Base-by-base conservation (phyloP, 2,797 vertebrate species). In the Garrulus glandarius region DNA sequence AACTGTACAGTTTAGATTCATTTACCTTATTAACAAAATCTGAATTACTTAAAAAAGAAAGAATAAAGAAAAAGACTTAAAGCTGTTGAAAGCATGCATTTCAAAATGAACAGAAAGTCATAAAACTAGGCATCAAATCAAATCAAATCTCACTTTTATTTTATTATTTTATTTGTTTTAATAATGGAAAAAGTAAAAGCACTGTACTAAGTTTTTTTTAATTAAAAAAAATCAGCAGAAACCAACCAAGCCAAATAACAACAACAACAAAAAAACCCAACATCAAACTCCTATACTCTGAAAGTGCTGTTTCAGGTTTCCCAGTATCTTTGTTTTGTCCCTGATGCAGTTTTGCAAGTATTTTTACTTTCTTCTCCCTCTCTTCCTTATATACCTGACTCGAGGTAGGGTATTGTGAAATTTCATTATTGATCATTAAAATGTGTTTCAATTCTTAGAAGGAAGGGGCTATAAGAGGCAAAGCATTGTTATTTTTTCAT, bases 231-330 rank as follows among this genome's bases (percentile, higher is more conserved):
- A 12, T 5, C 26, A 19, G 2, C 8, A 46, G 61, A 39, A 41
- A 8, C 1, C 26, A 68, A 55, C 6, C 11, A 67, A 70, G 21
- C 21, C 9, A 78, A 16, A 34, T 19, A 52, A 21, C 22, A 30
- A 37, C 1, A 69, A 29, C n/a, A 44, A 34, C 4, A 47, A 47
- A 29, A 34, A 7, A 24, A 29, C 9, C 9, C 12, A 23, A 3
- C 16, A 43, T 10, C 43, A 49, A 70, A 10, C 5, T 22, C 8
- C 4, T 6, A 15, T 15, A 37, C 2, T 4, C 15, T 5, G 4
- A 60, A 46, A 60, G 4, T 19, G 18, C 12, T 36, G 13, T 23
- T 4, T n/a, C 17, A 21, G 13, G 10, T 67, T 82, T 79, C 4
- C 20, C 20, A 27, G 5, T 52, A 10, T 22, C 19, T 71, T 67